Conservation (phyloP, 2,113 vertebrate genomes). For the Heterotilapia buettikoferi region DNA sequence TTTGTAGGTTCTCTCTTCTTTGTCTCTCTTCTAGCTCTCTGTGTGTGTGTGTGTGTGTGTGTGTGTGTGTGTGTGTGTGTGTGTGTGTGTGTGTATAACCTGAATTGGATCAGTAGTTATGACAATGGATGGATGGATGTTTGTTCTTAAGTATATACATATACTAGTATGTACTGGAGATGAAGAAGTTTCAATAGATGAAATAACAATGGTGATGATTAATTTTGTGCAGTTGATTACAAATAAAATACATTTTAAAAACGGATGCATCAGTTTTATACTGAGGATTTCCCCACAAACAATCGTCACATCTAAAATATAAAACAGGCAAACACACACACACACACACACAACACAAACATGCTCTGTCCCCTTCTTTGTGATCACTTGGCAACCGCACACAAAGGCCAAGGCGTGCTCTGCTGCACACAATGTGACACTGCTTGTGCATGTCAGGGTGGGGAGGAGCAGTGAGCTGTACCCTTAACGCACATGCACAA, state of each 20-base stretch:
- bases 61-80: too few species aligned
- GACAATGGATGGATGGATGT: not conserved
- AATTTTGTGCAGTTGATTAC: not conserved
- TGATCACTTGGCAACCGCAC: slow-evolving; percentile 63
- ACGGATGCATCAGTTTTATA: fast-evolving
- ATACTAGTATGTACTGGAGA: not conserved
- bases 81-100: not conserved
- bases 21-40: too few species aligned
- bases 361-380: slow-evolving; percentile 15
- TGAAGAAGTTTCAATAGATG: not conserved
- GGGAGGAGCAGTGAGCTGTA: slow-evolving; percentile 14
- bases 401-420: slow-evolving; percentile 54
- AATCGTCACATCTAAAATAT: not conserved
- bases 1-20: too few species aligned
- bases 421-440: slow-evolving; percentile 48
- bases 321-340: not conserved
- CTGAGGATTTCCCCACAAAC: not conserved
- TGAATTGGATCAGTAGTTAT: not conserved
- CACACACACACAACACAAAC: not conserved
- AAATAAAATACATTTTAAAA: not conserved
- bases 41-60: too few species aligned
- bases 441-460: slow-evolving; percentile 17
- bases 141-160: not conserved
- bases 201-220: not conserved
- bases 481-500: not conserved